Evolutionary conservation across 92 coral and sea anemone genomes (phyloP), one percentile per base, ranked within the genome.

Genomic region (Actinostola sp.): DNA sequence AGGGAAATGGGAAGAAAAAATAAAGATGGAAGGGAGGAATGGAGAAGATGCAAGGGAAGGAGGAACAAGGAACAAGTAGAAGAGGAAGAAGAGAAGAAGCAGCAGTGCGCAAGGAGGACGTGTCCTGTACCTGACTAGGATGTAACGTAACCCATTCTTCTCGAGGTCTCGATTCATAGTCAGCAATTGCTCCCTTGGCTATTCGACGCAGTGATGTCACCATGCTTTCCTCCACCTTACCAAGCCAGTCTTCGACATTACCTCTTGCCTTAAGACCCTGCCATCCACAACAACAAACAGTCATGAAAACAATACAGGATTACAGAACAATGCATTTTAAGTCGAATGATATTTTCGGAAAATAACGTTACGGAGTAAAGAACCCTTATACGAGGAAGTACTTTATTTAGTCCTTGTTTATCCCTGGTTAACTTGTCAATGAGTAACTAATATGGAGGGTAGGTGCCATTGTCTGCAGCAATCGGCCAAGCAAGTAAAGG

Each of bases 161-260:
- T 34, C 98, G 62, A 1, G 93, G 67, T 61, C 93, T 83, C 60
- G 93, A 81, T 76, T 94, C 98, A 67, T 85, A 94, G 56, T 94
- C 98, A 72, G 92, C 85, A 36, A 94, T 94, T 45, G 98, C 83
- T 32, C 84, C 86, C 67, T 94, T 94, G 52, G 98, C 96, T 0
- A 88, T 78, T 30, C 80, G 61, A 27, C 98, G 81, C 61, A 91
- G 67, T 10, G 98, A 91, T 20, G 91, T 39, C 38, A 94, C 98
- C 98, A 94, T 94, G 25, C 94, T 92, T 60, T 94, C 98, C 33
- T 94, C 98, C 14, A 94, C 98, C 70, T 94, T 94, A 33, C 98
- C 97, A 32, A 94, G 88, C 98, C 98, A 94, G 85, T 94, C 98
- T 71, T 94, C 98, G 35, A 94, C 98, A 58, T 94, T 94, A 36